Base-by-base conservation (phyloP, 2,888 invertebrate genomes). In the Eupithecia insigniata region DNA sequence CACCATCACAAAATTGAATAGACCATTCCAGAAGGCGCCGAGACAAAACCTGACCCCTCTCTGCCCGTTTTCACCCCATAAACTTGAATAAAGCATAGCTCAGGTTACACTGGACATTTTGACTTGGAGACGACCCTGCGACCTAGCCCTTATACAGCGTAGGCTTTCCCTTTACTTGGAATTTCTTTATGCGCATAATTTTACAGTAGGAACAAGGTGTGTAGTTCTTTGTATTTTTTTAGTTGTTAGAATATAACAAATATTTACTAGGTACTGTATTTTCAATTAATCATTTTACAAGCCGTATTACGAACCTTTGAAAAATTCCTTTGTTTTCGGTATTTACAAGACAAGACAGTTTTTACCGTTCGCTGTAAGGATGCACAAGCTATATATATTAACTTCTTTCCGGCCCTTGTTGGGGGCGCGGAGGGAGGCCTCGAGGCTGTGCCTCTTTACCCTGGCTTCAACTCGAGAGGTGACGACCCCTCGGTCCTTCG, bases 151-250 rank as follows among this genome's bases (percentile, higher is more conserved):
- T 83, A 55, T 77, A 80, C 66, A 79, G 77, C 70, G 69, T 73
- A 75, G 70, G 80, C 83, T 85, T 84, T 85, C 82, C 82, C 84
- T 81, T 79, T 72, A 71, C 78, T 78, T 79, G 74, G 75, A 65
- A 68, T 76, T 74, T 73, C 72, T 66, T 66, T 75, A 72, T 75
- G 72, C 72, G 66, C 70, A 77, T 73, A 73, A 64, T 73, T 75
- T 72, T 70, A 66, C 69, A 70, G 46, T n/a, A 46, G 67, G 61
- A 65, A 76, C 70, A 74, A 69, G 69, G 28, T 66, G 66, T 71
- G 68, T 34, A n/a, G n/a, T 72, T 70, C 58, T 62, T 30, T 60
- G 60, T 16, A 8, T 30, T 30, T 51, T 55, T 26, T 26, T 55
- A n/a, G n/a, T n/a, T n/a, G n/a, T n/a, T n/a, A n/a, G n/a, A n/a